A percentile compares a stretch with the other conserved stretches of the same genome.
phyloP scores from a whole-genome alignment of 1,140 invertebrate genomes.

The Hirudo medicinalis region DNA sequence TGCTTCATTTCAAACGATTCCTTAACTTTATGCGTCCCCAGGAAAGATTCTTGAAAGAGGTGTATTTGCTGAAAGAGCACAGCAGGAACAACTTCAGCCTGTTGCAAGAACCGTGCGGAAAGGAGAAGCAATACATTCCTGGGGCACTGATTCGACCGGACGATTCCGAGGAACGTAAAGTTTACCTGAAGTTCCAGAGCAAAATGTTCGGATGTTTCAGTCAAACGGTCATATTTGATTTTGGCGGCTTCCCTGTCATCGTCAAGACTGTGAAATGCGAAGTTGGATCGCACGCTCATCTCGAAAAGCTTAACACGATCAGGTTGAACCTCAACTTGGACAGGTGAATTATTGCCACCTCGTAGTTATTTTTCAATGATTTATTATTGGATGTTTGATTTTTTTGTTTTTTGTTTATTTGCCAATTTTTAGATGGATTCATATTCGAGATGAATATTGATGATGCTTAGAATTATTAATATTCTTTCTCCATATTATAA shows the following conservation, averaged over 20 bases:
- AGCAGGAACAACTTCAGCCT: background rate
- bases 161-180: constrained; percentile 22
- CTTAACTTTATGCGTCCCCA: background rate
- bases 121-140: background rate
- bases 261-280: constrained; percentile 62
- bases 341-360: constrained; percentile 3
- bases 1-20: background rate
- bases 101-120: background rate
- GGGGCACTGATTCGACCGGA: background rate
- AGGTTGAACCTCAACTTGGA: constrained; percentile 32
- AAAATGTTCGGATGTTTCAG: constrained; percentile 63
- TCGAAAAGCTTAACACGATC: constrained; percentile 32
- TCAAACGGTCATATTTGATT: constrained; percentile 65
- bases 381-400: constrained; percentile 6
- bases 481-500: too few relatives aligned
- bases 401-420: constrained; percentile 1
- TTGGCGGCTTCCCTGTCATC: constrained; percentile 56
- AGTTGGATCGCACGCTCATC: constrained; percentile 47
- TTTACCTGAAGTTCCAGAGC: constrained; percentile 29
- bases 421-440: background rate
- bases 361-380: background rate
- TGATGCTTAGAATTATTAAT: too few relatives aligned
- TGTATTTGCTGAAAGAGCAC: background rate
- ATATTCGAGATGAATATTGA: background rate
- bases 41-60: background rate